A percentile compares a stretch with the other conserved stretches of the same genome.
phyloP scores from a whole-genome alignment of 2,113 vertebrate species.

The Chloropsis cyanopogon region DNA sequence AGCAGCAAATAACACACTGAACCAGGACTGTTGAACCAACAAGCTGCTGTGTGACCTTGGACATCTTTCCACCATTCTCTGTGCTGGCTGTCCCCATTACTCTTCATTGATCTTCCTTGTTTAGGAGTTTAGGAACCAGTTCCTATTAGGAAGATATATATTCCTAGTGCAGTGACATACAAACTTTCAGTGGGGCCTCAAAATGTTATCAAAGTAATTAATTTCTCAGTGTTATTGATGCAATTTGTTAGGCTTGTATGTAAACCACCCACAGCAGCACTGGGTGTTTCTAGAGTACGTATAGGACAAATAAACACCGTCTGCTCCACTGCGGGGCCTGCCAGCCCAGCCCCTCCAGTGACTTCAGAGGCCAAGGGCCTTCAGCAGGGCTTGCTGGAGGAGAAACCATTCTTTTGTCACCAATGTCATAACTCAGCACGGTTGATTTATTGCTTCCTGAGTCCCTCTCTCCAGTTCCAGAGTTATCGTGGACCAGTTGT shows the following conservation, averaged over 20 bases:
- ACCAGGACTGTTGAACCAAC: background rate
- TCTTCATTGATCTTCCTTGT: background rate
- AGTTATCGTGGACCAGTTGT: background rate
- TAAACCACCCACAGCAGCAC: background rate
- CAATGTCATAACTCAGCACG: constrained; percentile 33
- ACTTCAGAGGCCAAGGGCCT: constrained; percentile 1
- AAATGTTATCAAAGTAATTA: background rate
- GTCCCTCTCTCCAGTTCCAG: background rate
- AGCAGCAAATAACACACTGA: background rate
- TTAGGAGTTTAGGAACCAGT: background rate
- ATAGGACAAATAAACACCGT: constrained; percentile 29
- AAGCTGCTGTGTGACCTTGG: background rate
- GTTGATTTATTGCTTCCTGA: constrained; percentile 67
- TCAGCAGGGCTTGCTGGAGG: background rate
- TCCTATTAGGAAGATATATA: background rate
- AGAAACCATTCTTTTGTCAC: constrained; percentile 54
- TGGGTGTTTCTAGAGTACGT: background rate
- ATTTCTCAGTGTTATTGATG: background rate
- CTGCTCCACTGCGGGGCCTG: background rate
- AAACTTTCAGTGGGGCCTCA: background rate
- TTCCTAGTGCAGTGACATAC: background rate
- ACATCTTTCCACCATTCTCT: background rate
- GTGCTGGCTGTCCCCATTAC: background rate
- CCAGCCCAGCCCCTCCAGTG: background rate
- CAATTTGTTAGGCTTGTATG: background rate